Evolutionary conservation across 2,888 invertebrate genomes (phyloP).

Genomic region (Calameuta pallipes): DNA sequence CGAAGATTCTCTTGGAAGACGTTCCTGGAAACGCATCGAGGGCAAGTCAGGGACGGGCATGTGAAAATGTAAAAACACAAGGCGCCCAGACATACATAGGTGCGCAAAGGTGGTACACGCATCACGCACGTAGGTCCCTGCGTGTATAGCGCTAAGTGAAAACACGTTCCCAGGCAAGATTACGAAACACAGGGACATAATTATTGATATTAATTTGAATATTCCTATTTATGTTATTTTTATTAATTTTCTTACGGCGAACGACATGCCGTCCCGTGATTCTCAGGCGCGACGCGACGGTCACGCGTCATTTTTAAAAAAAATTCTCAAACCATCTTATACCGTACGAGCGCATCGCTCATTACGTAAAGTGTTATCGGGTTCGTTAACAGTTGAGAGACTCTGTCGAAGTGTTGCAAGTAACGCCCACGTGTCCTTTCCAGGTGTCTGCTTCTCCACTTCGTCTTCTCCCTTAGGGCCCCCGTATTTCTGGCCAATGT

Average conservation of each 20-base stretch:
- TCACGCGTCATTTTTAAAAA: background rate
- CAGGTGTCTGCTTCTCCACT: conserved; percentile 4
- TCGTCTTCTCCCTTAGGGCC: background rate
- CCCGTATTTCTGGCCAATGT: conserved; percentile 9
- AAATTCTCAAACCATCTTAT: background rate
- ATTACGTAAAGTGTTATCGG: background rate
- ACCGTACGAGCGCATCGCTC: background rate
- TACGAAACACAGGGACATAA: conserved; percentile 25
- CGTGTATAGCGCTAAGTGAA: conserved; percentile 11
- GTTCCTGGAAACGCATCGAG: conserved; percentile 5
- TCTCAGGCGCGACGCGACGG: background rate
- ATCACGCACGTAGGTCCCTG: conserved; percentile 7
- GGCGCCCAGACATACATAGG: background rate
- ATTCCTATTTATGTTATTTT: conserved; percentile 17
- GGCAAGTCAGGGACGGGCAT: conserved; percentile 4
- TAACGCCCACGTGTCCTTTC: conserved; percentile 25
- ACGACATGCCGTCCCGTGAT: background rate
- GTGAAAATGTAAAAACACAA: conserved; percentile 4
- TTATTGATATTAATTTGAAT: conserved; percentile 32
- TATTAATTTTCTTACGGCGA: conserved; percentile 8
- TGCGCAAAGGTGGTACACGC: background rate
- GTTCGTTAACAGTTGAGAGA: conserved; percentile 12
- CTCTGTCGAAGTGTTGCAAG: conserved; percentile 24
- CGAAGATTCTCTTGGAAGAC: conserved; percentile 3
- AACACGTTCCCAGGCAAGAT: conserved; percentile 22